phyloP scores from a whole-genome alignment of 1,140 invertebrate genomes.

The Hylaeus volcanicus region DNA sequence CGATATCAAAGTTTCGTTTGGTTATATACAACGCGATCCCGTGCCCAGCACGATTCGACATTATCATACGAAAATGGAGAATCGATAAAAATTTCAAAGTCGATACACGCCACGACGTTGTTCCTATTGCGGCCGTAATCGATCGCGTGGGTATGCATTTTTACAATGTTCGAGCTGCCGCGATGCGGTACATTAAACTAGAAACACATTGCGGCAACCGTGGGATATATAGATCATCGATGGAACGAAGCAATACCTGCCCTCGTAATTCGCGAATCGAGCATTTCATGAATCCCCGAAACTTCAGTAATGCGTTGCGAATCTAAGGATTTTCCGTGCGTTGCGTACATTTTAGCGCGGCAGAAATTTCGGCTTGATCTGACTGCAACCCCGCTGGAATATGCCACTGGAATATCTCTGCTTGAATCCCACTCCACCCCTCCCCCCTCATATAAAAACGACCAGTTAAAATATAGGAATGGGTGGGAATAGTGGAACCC shows the following conservation, averaged over 20 bases:
- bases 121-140: slow-evolving; percentile 5
- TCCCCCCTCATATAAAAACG: not conserved
- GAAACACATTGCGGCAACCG: slow-evolving; percentile 47
- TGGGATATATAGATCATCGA: slow-evolving; percentile 32
- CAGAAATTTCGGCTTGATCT: not conserved
- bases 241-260: slow-evolving; percentile 26
- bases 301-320: slow-evolving; percentile 34
- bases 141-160: slow-evolving; percentile 41
- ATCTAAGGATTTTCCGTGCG: slow-evolving; percentile 24
- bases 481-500: too few species aligned
- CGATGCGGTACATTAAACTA: slow-evolving; percentile 51
- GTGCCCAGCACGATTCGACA: slow-evolving; percentile 1
- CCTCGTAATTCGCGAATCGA: slow-evolving; percentile 19
- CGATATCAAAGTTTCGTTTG: not conserved
- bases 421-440: not conserved
- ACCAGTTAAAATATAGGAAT: not conserved
- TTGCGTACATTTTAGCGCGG: slow-evolving; percentile 15
- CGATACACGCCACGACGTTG: slow-evolving; percentile 12
- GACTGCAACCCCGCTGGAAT: not conserved
- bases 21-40: not conserved
- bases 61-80: slow-evolving; percentile 32
- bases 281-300: slow-evolving; percentile 40
- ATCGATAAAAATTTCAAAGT: slow-evolving; percentile 49
- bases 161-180: slow-evolving; percentile 42
- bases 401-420: not conserved